Evolutionary conservation across 2,888 invertebrate genomes (phyloP).

Genomic region (Drosophila paranaensis): DNA sequence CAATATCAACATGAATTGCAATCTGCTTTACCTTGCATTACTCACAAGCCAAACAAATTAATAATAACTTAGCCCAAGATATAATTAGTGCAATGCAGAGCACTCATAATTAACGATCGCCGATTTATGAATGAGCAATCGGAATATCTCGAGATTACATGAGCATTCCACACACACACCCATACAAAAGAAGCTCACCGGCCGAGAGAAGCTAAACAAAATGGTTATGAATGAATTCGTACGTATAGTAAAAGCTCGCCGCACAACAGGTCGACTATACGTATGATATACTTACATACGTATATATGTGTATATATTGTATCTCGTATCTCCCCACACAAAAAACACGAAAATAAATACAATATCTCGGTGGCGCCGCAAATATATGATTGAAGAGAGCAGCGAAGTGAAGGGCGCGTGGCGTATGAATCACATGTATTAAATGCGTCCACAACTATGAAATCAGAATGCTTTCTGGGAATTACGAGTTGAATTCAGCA

Average conservation of each 20-base stretch:
- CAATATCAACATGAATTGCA: not conserved
- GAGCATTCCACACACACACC: constrained; percentile 5
- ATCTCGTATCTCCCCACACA: constrained; percentile 12
- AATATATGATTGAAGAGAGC: not conserved
- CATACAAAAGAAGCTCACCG: not conserved
- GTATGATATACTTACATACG: constrained; percentile 1
- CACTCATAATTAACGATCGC: constrained; percentile 7
- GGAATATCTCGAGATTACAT: constrained; percentile 42
- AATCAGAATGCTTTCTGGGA: constrained; percentile 69
- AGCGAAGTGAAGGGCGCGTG: constrained; percentile 7
- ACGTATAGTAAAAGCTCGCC: constrained; percentile 48
- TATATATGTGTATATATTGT: not conserved
- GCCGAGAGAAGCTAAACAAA: not conserved
- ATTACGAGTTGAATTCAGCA: constrained; percentile 58
- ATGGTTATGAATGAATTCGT: constrained; percentile 65
- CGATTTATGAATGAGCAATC: constrained; percentile 60
- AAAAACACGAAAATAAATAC: constrained; percentile 42
- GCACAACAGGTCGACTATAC: constrained; percentile 38
- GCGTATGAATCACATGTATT: constrained; percentile 61
- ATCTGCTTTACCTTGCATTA: not conserved
- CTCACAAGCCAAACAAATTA: not conserved
- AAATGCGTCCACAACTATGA: constrained; percentile 64
- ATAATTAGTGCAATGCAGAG: constrained; percentile 8
- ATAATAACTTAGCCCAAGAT: not conserved
- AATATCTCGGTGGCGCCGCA: constrained; percentile 31